Base-by-base conservation (phyloP, 2,888 invertebrate species). In the Tridacna gigas region DNA sequence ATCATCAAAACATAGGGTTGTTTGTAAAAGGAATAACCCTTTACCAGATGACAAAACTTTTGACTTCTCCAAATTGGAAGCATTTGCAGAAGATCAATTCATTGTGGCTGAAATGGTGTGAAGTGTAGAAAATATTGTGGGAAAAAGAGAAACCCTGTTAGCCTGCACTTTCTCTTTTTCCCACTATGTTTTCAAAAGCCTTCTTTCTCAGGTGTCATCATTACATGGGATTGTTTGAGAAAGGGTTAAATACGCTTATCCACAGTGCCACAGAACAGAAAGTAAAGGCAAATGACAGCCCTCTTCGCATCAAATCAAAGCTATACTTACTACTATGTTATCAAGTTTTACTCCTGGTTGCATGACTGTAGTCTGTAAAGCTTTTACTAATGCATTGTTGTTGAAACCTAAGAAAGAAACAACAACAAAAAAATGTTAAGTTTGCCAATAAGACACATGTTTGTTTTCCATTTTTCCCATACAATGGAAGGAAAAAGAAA, bases 291-390 rank as follows among this genome's bases (percentile, higher is more conserved):
- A 37, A 37, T 2, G 37, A 37, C 37, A 37, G 37, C 37, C 37
- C 37, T 37, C 3, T 37, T 37, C 37, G 3, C 2, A 37, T 37
- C 37, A 37, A 37, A 37, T 37, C 7, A 37, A n/a, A 37, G 37
- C 7, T 37, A 56, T 3, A 56, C 92, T 90, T 85, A 95, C 95
- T 63, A 94, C 88, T 28, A 96, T 95, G 89, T 94, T 93, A 18
- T 94, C 92, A 11, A 94, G 94, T 63, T 95, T 94, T 26, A 96
- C 93, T 3, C 96, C 96, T 25, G 96, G 96, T 90, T 96, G 96
- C 89, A 95, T 94, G 51, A 96, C 91, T 18, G 96, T 90, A 1
- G 96, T 95, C 88, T 95, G 95, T 77, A 96, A 90, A 25, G 95
- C 95, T 84, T 95, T 93, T 1, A 95, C 92, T 67, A 95, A 90